These are phyloP conservation scores for Sycophila sp. DNA, from an alignment of 1,140 invertebrate species.

Conservation along the genomic window DNA sequence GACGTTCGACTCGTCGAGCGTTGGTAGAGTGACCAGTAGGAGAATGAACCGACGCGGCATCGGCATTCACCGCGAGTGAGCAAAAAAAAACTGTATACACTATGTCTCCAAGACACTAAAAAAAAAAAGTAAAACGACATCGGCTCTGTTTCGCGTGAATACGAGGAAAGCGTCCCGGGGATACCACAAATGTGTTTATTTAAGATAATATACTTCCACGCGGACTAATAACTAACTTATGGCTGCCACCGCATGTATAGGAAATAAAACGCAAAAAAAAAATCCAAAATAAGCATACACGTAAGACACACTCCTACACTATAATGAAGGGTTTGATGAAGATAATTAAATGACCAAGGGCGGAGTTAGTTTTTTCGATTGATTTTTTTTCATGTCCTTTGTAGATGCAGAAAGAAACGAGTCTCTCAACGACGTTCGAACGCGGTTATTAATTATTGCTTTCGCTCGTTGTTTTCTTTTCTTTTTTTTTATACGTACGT, in stretches of 20 bases:
- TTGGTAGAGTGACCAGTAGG: no score
- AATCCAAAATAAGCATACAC: slow-evolving; percentile 16
- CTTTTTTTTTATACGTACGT: slow-evolving; percentile 15
- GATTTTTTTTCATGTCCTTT: slow-evolving; percentile 11
- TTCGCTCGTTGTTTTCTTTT: slow-evolving; percentile 17
- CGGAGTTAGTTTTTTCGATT: slow-evolving; percentile 12
- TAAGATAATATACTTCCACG: slow-evolving; percentile 32
- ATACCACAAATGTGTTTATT: slow-evolving; percentile 40
- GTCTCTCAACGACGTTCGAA: slow-evolving; percentile 23
- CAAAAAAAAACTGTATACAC: slow-evolving; percentile 3
- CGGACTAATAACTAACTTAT: slow-evolving; percentile 35
- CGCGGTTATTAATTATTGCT: slow-evolving; percentile 25
- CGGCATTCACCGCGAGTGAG: slow-evolving; percentile 15
- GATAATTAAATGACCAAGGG: neutral
- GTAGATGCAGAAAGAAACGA: no score
- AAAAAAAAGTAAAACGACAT: neutral
- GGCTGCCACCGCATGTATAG: slow-evolving; percentile 38
- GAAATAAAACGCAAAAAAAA: slow-evolving; percentile 9
- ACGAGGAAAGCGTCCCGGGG: slow-evolving; percentile 35
- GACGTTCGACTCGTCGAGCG: no score
- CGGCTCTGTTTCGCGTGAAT: slow-evolving; percentile 38
- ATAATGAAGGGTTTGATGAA: neutral
- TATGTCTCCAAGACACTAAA: slow-evolving; percentile 24
- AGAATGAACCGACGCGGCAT: slow-evolving; percentile 30
- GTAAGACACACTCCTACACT: neutral